Base-by-base conservation (phyloP, 2,113 vertebrate genomes). In the Petrocephalus microphthalmus region DNA sequence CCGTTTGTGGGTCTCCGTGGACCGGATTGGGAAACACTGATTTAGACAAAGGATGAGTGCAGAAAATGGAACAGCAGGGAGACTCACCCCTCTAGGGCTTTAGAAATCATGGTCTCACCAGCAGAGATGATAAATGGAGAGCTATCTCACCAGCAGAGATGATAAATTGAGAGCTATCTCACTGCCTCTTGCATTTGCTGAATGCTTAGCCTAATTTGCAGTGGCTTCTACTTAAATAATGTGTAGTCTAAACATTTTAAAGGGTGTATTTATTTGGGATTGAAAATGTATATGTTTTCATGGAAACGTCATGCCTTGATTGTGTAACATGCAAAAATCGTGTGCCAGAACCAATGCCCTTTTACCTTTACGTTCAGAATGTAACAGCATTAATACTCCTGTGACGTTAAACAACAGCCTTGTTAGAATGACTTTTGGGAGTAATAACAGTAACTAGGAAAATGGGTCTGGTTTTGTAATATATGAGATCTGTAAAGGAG, bases 241-340 rank as follows among this genome's bases (percentile, higher is more conserved):
- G 29, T 17, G 74, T 81, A 81, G 81, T 87, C 64, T 88, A 90
- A 91, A 64, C 2, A 8, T 25, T 64, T 64, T 86, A 54, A 89
- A 93, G 89, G 91, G 93, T 90, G 91, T 93, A 91, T 94, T 94
- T 92, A 91, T 86, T 47, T 93, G 94, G 93, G 92, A 92, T n/a
- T 25, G 19, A 64, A 90, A 78, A 87, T 90, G 84, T 87, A 89
- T 71, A 89, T 71, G 78, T 92, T 93, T 94, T 91, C 92, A 91
- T 89, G 89, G 91, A 92, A 91, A 91, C 91, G 89, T 91, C 87
- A 87, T 88, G 87, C 90, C 49, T 3, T 90, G 91, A 92, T 89
- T 91, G 78, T 89, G 89, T 89, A 90, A 67, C 86, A 86, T 83
- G 90, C 90, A 87, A 88, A 88, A 90, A 89, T 7, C 45, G 13